Evolutionary conservation across 2,797 vertebrate species (phyloP).

Genomic region (Danio kyathit): DNA sequence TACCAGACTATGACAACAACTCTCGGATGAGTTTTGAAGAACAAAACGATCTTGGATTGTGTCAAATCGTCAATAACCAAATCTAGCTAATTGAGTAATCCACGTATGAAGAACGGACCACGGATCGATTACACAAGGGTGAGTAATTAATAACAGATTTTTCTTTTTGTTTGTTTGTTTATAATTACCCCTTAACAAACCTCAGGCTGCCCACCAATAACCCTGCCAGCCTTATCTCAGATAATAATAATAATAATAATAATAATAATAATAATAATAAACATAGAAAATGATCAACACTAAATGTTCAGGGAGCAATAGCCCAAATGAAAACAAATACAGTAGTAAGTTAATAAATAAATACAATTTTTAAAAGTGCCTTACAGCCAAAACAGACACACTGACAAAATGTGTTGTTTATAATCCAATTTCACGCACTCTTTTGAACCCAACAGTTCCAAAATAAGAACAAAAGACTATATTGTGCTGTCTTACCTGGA

Average conservation of each 20-base stretch:
- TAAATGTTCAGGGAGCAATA: slow-evolving; percentile 13
- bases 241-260: slow-evolving; percentile 63
- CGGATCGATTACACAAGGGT: too few relatives aligned
- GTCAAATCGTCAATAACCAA: too few relatives aligned
- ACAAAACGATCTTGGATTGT: too few relatives aligned
- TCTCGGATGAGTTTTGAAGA: too few relatives aligned
- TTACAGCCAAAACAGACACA: neutral
- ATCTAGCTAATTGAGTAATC: too few relatives aligned
- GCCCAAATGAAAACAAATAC: too few relatives aligned
- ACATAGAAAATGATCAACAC: slow-evolving; percentile 70
- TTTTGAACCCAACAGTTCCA: neutral
- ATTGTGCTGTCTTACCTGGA: slow-evolving; percentile 74
- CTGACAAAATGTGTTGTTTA: neutral
- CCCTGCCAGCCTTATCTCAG: slow-evolving; percentile 71
- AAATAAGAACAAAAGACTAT: neutral
- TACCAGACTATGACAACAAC: too few relatives aligned
- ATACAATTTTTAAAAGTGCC: neutral
- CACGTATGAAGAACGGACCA: too few relatives aligned
- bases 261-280: too few relatives aligned
- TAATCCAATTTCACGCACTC: neutral
- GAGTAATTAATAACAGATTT: too few relatives aligned
- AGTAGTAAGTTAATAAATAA: neutral
- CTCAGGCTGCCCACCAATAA: slow-evolving; percentile 55
- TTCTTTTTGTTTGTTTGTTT: too few relatives aligned
- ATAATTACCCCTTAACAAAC: too few relatives aligned